Conservation (phyloP, 2,797 vertebrate species). For the Tokudaia tokunoshimensis region DNA sequence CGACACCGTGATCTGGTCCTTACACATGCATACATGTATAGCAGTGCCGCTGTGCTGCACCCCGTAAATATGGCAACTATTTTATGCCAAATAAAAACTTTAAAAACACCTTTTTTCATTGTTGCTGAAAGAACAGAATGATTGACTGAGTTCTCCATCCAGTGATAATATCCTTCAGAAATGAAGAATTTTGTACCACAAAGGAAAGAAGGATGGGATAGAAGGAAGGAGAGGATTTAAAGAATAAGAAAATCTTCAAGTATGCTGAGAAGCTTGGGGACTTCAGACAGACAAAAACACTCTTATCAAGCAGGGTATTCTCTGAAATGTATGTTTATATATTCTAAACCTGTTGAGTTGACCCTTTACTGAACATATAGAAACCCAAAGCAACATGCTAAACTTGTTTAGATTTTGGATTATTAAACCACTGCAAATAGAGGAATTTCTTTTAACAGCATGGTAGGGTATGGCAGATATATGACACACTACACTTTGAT, state of each 20-base stretch:
- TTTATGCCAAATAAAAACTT: background rate
- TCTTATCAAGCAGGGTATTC: background rate
- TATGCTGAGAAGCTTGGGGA: background rate
- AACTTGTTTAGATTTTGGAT: constrained; percentile 24
- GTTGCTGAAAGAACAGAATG: constrained; percentile 30
- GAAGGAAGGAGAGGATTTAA: background rate
- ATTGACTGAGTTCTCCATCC: background rate
- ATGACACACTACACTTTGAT: constrained; percentile 1
- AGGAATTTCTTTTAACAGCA: background rate
- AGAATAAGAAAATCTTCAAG: constrained; percentile 10
- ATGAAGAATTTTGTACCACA: background rate
- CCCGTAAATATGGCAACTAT: background rate
- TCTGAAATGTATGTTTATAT: constrained; percentile 1
- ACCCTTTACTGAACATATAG: background rate
- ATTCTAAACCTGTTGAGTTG: background rate
- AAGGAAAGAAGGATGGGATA: background rate
- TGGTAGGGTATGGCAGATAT: background rate
- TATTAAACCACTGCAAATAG: constrained; percentile 41
- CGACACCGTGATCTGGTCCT: background rate
- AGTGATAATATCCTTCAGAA: constrained; percentile 3
- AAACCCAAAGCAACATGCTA: background rate
- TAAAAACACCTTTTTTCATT: background rate
- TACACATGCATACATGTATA: background rate
- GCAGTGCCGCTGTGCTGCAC: background rate
- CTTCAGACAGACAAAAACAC: background rate